Conservation (phyloP, 2,113 vertebrate species). For the Zosterops hypoxanthus region DNA sequence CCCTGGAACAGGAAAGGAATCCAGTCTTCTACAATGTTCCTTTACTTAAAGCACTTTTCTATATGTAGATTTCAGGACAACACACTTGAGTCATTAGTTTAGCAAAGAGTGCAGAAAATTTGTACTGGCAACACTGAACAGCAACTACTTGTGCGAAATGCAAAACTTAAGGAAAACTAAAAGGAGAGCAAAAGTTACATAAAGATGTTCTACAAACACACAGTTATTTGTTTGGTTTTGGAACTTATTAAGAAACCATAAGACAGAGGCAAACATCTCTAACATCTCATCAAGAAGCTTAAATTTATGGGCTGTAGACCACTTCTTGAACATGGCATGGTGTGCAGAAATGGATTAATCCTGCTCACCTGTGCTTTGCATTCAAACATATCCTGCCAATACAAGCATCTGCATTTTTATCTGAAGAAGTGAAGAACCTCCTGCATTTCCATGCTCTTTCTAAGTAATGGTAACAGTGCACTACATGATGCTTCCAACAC, state of each 20-base stretch:
- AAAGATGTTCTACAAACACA: neutral
- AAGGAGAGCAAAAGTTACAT: neutral
- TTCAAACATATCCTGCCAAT: neutral
- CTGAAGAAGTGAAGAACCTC: neutral
- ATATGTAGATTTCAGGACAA: neutral
- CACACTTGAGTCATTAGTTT: neutral
- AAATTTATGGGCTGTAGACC: neutral
- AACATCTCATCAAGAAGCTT: neutral
- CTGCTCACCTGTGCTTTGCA: neutral
- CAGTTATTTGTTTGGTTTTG: neutral
- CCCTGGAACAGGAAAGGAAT: neutral
- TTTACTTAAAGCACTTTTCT: neutral
- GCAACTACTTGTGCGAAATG: neutral
- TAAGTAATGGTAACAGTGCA: neutral
- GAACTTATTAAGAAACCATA: neutral
- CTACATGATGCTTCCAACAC: neutral
- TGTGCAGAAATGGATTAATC: neutral
- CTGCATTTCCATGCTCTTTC: neutral
- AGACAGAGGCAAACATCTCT: neutral
- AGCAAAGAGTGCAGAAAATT: neutral
- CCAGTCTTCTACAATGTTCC: neutral
- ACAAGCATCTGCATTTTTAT: neutral
- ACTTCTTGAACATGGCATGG: neutral
- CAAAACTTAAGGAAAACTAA: neutral
- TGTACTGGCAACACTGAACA: neutral